Base-by-base conservation (phyloP, 2,797 vertebrate species). In the Enteromius argenteus region DNA sequence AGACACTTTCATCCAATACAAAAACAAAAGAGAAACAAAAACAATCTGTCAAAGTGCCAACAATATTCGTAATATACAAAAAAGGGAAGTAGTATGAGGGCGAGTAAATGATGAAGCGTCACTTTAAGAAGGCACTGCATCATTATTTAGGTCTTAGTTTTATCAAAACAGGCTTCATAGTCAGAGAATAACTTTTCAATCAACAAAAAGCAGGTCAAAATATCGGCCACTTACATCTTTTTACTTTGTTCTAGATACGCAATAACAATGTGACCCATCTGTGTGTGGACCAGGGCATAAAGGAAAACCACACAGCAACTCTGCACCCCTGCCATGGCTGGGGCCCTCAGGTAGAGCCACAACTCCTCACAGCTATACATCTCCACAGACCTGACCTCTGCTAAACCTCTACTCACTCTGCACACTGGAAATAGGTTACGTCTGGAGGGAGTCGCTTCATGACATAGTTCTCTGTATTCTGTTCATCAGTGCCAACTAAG, bases 221-320 rank as follows among this genome's bases (percentile, higher is more conserved):
- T 49, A 49, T 35, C 32, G 66, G n/a, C 32, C 42, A 4, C 60
- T 51, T 46, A n/a, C 15, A 46, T 56, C 21, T 1, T 84, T 39
- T 69, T 68, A 76, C 89, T 23, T 82, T 15, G 44, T 90, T 58
- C n/a, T 93, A 99, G 98, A 95, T 98, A 53, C 96, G 96, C 80
- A 99, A 98, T 93, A 96, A 95, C 86, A 97, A 97, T 87, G 96
- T 94, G 0, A 97, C 95, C 88, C 97, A 99, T 0, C 95, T 99
- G 85, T 99, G 98, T 87, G 90, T 99, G 90, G 98, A 99, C 92
- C 98, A 99, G 92, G 98, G 98, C 0, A 92, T 95, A 0, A 96
- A 96, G 90, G 97, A 98, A 93, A 99, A 99, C 93, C 97, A 99
- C 94, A 98, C 97, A 0, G 98, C 97, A 64, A 98, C 96, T 4